These are phyloP conservation scores for Misgurnus anguillicaudatus DNA, from an alignment of 2,113 vertebrate genomes.

Conservation along the genomic window DNA sequence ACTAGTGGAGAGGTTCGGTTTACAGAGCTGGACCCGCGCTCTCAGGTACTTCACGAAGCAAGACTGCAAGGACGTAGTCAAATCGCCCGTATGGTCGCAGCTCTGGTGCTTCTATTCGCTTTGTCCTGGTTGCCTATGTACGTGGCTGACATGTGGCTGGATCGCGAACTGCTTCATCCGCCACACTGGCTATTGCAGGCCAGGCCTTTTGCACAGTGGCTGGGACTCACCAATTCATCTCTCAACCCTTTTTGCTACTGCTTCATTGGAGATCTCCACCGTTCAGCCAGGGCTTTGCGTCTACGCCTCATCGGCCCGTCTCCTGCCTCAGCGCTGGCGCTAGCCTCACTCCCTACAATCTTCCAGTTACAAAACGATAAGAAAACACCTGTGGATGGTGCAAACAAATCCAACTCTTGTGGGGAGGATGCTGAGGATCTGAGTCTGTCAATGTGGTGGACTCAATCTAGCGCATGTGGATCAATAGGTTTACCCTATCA, in stretches of 20 bases:
- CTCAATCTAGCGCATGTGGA: conserved; percentile 1
- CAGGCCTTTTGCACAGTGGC: conserved; percentile 69
- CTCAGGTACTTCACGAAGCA: conserved; percentile 47
- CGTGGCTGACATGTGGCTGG: conserved; percentile 70
- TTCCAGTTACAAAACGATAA: conserved; percentile 31
- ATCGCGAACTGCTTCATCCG: conserved; percentile 64
- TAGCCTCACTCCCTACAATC: conserved; percentile 43
- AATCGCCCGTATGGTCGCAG: conserved; percentile 72
- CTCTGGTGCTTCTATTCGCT: conserved; percentile 67
- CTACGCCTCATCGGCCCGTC: conserved; percentile 75
- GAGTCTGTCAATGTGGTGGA: conserved; percentile 28
- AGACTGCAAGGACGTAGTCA: conserved; percentile 64
- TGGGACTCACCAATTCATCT: conserved; percentile 71
- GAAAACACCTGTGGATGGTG: background rate
- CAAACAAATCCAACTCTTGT: background rate
- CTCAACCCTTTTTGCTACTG: conserved; percentile 73
- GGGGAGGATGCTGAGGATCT: background rate
- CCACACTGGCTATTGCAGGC: conserved; percentile 63
- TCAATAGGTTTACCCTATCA: conserved; percentile 12
- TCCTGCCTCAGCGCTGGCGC: conserved; percentile 27
- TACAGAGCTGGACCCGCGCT: conserved; percentile 50
- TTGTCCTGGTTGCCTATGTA: conserved; percentile 71
- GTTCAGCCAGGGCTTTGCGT: conserved; percentile 61
- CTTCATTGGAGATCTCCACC: conserved; percentile 68
- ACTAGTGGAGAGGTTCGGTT: conserved; percentile 49